These are phyloP conservation scores for Anhinga anhinga DNA, from an alignment of 2,113 vertebrate genomes.

Conservation along the genomic window DNA sequence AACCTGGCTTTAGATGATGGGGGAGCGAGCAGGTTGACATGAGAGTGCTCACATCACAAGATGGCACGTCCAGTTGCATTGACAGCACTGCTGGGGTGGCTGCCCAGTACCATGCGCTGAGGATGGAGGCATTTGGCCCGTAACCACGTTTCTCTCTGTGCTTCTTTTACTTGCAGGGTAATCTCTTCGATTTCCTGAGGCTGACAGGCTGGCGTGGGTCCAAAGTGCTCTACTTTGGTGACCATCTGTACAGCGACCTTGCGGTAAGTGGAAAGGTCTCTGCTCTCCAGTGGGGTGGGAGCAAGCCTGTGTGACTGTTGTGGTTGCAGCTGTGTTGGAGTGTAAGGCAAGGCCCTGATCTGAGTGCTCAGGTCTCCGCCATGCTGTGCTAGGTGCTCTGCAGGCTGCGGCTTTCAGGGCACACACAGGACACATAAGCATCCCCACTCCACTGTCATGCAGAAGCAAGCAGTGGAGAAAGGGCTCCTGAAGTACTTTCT, in stretches of 20 bases:
- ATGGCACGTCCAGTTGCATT: accelerated
- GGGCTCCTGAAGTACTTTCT: neutral
- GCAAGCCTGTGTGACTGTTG: neutral
- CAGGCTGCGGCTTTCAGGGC: neutral
- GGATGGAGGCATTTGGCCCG: neutral
- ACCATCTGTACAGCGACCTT: slow-evolving; percentile 96
- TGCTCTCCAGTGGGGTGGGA: neutral
- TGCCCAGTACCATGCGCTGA: neutral
- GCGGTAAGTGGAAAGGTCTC: slow-evolving; percentile 78
- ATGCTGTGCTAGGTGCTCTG: neutral
- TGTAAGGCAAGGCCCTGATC: neutral
- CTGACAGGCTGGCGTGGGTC: slow-evolving; percentile 93
- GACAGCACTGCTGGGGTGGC: neutral
- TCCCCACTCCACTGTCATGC: neutral
- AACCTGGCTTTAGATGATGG: neutral
- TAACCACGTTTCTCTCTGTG: neutral
- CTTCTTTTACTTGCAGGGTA: slow-evolving; percentile 78
- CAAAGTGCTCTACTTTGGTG: slow-evolving; percentile 95
- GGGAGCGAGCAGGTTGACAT: neutral
- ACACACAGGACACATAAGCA: neutral
- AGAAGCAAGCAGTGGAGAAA: neutral
- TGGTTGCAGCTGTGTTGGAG: neutral
- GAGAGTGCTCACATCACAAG: neutral
- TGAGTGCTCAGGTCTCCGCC: neutral
- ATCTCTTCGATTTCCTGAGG: slow-evolving; percentile 91